Conservation (phyloP, 2,888 invertebrate species). For the Iphiclides podalirius region DNA sequence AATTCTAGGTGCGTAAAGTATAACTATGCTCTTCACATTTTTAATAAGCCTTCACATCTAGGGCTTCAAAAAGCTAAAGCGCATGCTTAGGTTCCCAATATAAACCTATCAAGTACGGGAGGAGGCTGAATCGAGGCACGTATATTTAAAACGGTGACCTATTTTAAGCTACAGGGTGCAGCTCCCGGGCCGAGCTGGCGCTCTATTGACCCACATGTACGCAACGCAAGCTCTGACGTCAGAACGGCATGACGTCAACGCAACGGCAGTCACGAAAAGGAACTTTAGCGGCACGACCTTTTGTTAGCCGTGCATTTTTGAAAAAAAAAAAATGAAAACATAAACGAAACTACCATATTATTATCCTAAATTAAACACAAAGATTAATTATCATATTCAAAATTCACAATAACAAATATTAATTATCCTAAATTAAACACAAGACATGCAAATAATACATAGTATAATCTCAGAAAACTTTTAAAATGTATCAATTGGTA, state of each 20-base stretch:
- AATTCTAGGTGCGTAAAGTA: no score
- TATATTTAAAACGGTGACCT: conserved; percentile 69
- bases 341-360: no score
- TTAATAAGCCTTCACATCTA: background rate
- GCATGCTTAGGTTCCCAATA: conserved; percentile 17
- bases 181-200: conserved; percentile 56
- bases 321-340: no score
- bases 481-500: no score
- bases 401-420: no score
- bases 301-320: conserved; percentile 8
- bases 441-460: no score
- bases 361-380: no score
- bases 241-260: conserved; percentile 60
- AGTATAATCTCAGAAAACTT: no score
- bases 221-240: conserved; percentile 62
- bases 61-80: background rate
- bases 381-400: no score
- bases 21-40: background rate
- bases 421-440: no score
- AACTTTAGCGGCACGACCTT: conserved; percentile 38
- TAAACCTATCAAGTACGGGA: conserved; percentile 37
- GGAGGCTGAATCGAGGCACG: conserved; percentile 40
- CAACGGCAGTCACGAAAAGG: conserved; percentile 34
- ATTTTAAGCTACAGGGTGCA: conserved; percentile 59
- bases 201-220: conserved; percentile 74